Percentiles rank a stretch among this genome's conserved stretches.
phyloP scores from a whole-genome alignment of 2,113 vertebrate genomes.

The Theristicus caerulescens region DNA sequence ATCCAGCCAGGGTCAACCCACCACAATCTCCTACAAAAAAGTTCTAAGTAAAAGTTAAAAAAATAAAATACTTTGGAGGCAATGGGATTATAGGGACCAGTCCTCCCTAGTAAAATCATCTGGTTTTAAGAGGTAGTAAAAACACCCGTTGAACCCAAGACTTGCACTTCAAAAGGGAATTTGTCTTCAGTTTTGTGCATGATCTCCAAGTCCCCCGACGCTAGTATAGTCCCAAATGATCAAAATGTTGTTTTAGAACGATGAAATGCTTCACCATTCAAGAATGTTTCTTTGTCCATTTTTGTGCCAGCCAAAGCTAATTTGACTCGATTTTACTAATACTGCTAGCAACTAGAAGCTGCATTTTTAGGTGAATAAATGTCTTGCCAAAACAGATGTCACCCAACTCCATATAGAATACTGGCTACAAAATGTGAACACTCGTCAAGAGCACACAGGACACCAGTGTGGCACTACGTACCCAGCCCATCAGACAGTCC shows the following conservation, averaged over 20 bases:
- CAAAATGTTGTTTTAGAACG: neutral
- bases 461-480: neutral
- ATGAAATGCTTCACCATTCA: neutral
- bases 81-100: neutral
- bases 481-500: neutral
- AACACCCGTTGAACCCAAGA: neutral
- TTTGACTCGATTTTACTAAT: neutral
- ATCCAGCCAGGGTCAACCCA: too few relatives aligned
- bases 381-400: neutral
- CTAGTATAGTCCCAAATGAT: neutral
- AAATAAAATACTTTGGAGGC: neutral
- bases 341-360: neutral
- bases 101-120: neutral
- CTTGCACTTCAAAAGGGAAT: neutral
- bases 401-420: neutral
- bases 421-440: neutral
- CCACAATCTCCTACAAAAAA: neutral
- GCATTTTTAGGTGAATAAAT: neutral
- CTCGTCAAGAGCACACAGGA: neutral
- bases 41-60: neutral
- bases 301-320: neutral
- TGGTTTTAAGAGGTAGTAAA: neutral
- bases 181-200: neutral
- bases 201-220: neutral
- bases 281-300: neutral